Percentiles rank a stretch among this genome's conserved stretches.
Evolutionary conservation across 2,113 vertebrate genomes (phyloP).

Genomic region (Nesogale talazaci): DNA sequence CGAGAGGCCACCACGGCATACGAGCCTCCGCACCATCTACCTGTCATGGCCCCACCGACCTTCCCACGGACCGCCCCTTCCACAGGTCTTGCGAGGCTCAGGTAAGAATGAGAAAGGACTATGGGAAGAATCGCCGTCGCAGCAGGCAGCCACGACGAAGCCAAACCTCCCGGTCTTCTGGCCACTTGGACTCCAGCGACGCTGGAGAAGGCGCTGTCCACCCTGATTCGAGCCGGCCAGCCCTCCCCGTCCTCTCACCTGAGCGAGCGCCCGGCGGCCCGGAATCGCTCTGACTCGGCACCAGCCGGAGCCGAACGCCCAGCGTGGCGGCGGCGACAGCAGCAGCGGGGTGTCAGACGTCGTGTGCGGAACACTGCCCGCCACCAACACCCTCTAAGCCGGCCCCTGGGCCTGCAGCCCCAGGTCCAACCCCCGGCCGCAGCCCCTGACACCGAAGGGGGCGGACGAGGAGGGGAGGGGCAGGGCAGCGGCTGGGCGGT

Average conservation of each 20-base stretch:
- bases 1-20: not conserved
- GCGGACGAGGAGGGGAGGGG: not conserved
- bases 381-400: not conserved
- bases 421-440: not conserved
- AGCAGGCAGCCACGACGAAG: not conserved
- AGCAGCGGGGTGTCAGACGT: not conserved
- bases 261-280: not conserved
- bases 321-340: not conserved
- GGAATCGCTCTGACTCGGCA: constrained; percentile 54
- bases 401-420: not conserved
- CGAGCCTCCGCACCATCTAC: not conserved
- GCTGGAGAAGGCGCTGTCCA: not conserved
- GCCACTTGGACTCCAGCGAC: too few relatives aligned
- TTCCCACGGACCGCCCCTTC: not conserved
- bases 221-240: not conserved
- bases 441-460: constrained; percentile 13
- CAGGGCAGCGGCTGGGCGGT: not conserved
- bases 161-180: not conserved
- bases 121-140: not conserved
- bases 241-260: not conserved
- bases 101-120: not conserved
- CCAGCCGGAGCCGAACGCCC: constrained; percentile 29
- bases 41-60: constrained; percentile 15
- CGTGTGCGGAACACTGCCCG: not conserved
- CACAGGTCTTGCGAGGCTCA: not conserved